Evolutionary conservation across 2,797 vertebrate genomes (phyloP), one percentile per base, ranked within the genome.

Genomic region (Leptatherina wallacei): DNA sequence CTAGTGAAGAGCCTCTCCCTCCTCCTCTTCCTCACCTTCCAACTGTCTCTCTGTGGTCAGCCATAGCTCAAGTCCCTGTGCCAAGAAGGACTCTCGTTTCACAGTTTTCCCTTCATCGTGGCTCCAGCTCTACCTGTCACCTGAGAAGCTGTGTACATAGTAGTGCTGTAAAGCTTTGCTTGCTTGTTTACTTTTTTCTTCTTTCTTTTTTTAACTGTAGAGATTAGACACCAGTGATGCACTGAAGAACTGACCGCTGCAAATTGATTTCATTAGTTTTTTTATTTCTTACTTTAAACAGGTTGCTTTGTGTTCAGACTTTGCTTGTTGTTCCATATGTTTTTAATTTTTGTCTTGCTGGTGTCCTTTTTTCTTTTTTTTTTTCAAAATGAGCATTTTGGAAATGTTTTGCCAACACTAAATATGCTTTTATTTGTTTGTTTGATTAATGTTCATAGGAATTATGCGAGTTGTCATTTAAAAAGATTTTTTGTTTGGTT

Each of bases 121-220:
- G 84, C 89, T 83, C 67, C 77, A 52, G 84, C 78, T 81, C 82
- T 75, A 80, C 69, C 81, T 51, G 30, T 65, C 83, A 83, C 78
- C 69, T 0, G 72, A 85, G 78, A 76, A 57, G 80, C 86, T 88
- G 82, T 93, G 92, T 93, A 94, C 88, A 93, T 91, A 92, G 82
- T 89, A 85, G 86, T 90, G 90, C 81, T 85, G 80, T 87, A 90
- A 77, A 88, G 83, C 78, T 81, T 84, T 82, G 77, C 84, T 88
- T 82, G 80, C 84, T 86, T 84, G 65, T 88, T 89, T 87, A 82
- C 68, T 80, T 88, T 83, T 65, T 72, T 61, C 55, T 1, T 56
- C 8, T 27, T 47, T n/a, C 20, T 47, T 61, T 49, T 87, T 86
- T 70, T 63, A 81, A 83, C 70, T 65, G 75, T 86, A 90, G 90